Base-by-base conservation (phyloP, 2,888 invertebrate species). In the Zeuzera pyrina region DNA sequence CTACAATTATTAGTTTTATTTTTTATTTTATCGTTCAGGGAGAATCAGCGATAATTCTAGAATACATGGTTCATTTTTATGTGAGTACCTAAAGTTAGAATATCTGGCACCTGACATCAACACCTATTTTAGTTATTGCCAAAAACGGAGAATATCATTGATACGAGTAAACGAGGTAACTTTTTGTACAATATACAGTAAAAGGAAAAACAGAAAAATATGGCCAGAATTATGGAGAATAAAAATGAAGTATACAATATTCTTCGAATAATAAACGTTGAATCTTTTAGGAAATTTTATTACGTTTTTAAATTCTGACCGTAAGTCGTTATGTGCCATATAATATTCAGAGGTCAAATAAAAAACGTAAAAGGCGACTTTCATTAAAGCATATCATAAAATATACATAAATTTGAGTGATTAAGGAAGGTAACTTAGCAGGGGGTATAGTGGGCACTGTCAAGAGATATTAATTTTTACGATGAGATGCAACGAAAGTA, bases 341-440 rank as follows among this genome's bases (percentile, higher is more conserved):
- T 42, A n/a, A n/a, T n/a, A 49, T 53, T 52, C 44, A 43, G 52
- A 46, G 49, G 52, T 49, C 49, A 49, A 52, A 59, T 57, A 42
- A 57, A 58, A 57, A 47, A 49, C 45, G 58, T 52, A 49, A 60
- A 57, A 60, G 58, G 58, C 58, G 57, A 57, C 57, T 67, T 69
- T 68, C 59, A 70, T 70, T 69, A 69, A 55, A 49, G 61, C 49
- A 51, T 49, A 61, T 57, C 62, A 66, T 74, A 74, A 77, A 70
- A 51, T 28, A 51, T 60, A 54, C 66, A 76, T 77, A 76, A 77
- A 76, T 66, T 60, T 65, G 66, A 71, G 63, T 70, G 71, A 79
- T 76, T 69, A 72, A 73, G 64, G 69, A 54, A 64, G 67, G 65
- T 59, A 63, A 60, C 70, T 47, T 58, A 45, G 65, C 67, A 50